Evolutionary conservation across 2,888 invertebrate genomes (phyloP).

Genomic region (Eupithecia subfuscata): DNA sequence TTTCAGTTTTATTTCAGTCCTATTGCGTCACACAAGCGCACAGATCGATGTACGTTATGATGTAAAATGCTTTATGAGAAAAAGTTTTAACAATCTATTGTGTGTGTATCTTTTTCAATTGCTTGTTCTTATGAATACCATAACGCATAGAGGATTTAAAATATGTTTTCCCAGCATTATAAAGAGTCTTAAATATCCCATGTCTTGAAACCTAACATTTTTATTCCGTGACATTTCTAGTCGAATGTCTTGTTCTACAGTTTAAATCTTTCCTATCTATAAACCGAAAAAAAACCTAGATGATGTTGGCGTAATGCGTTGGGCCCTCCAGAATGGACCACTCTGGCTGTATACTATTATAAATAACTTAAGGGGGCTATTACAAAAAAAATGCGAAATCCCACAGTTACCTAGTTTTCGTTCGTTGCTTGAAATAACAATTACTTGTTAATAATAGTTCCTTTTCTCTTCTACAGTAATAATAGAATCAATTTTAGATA

Average conservation of each 20-base stretch:
- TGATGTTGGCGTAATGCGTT: neutral
- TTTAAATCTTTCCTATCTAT: neutral
- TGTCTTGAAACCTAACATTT: neutral
- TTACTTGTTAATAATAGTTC: too few species aligned
- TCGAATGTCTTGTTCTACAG: neutral
- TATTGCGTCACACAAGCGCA: neutral
- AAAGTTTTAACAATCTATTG: neutral
- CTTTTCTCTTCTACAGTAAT: too few species aligned
- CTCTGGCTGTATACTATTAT: neutral
- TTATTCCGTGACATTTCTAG: neutral
- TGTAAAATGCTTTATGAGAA: neutral
- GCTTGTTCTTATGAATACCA: neutral
- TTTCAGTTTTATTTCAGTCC: conserved; percentile 22
- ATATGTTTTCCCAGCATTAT: neutral
- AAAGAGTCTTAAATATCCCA: neutral
- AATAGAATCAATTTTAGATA: too few species aligned
- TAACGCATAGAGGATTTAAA: neutral
- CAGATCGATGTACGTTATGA: neutral
- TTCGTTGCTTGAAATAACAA: too few species aligned
- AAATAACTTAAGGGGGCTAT: too few species aligned
- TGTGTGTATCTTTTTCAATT: neutral
- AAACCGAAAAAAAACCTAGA: too few species aligned
- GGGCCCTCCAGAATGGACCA: neutral
- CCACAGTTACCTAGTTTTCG: too few species aligned
- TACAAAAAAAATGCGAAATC: too few species aligned